These are phyloP conservation scores for Aphelenchoides bicaudatus DNA, from an alignment of 2,888 invertebrate species.

Conservation along the genomic window DNA sequence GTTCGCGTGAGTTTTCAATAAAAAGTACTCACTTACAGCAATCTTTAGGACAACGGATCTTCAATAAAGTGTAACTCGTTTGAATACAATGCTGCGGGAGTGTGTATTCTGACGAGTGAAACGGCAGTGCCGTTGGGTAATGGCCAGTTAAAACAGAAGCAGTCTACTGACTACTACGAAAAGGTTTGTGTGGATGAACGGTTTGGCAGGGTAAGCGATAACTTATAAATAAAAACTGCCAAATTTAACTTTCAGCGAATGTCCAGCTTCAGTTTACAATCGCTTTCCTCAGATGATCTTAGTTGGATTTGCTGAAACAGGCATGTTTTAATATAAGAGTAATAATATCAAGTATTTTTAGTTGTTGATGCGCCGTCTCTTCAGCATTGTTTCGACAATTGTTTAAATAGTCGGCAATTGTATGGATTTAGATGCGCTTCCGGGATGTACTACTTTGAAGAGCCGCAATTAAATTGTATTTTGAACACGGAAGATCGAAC, in stretches of 20 bases:
- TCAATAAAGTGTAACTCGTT: conserved; percentile 53
- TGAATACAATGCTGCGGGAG: conserved; percentile 37
- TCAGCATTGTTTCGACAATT: conserved; percentile 59
- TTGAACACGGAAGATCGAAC: conserved; percentile 56
- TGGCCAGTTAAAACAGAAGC: conserved; percentile 54
- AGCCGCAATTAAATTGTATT: conserved; percentile 58
- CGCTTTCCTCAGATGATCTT: conserved; percentile 60
- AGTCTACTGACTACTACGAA: conserved; percentile 54
- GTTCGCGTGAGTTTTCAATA: conserved; percentile 30
- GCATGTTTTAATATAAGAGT: no score
- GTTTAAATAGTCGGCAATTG: conserved; percentile 53
- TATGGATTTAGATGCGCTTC: conserved; percentile 58
- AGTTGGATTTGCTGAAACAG: conserved; percentile 60
- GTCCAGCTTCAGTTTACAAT: conserved; percentile 44
- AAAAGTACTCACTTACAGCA: not conserved
- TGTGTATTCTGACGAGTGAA: conserved; percentile 42
- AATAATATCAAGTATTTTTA: no score
- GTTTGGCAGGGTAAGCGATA: conserved; percentile 32
- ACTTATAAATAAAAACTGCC: conserved; percentile 10
- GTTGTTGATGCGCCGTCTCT: conserved; percentile 57
- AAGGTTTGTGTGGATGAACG: conserved; percentile 53
- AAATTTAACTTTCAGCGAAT: conserved; percentile 36
- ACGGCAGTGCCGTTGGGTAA: conserved; percentile 60
- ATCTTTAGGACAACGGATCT: conserved; percentile 39
- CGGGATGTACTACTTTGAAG: conserved; percentile 53